phyloP scores from a whole-genome alignment of 1,140 invertebrate genomes.

The Zaprionus vittiger region DNA sequence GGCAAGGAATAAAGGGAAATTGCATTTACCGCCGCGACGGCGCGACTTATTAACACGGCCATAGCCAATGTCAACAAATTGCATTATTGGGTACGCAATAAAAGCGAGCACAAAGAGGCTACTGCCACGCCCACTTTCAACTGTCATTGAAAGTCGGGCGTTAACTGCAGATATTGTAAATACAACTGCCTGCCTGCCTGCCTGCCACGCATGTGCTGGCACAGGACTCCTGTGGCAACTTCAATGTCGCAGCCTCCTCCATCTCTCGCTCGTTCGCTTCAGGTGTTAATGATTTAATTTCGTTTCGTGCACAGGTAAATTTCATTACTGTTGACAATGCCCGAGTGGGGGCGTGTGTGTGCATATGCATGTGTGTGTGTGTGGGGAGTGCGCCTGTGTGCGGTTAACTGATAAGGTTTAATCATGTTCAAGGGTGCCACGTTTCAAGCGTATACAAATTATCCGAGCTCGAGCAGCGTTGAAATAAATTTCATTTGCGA shows the following conservation, averaged over 20 bases:
- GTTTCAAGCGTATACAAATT: conserved; percentile 43
- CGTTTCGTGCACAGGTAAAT: conserved; percentile 75
- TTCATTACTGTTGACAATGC: conserved; percentile 78
- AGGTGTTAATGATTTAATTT: conserved; percentile 80
- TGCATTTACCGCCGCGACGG: conserved; percentile 50
- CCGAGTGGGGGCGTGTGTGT: conserved; percentile 29
- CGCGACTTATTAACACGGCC: conserved; percentile 69
- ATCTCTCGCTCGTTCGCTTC: conserved; percentile 43
- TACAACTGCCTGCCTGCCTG: background rate
- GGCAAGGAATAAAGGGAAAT: conserved; percentile 43
- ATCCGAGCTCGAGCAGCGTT: conserved; percentile 19
- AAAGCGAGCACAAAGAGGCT: conserved; percentile 46
- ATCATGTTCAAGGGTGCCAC: conserved; percentile 44
- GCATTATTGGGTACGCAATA: conserved; percentile 70
- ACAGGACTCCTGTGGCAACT: conserved; percentile 15
- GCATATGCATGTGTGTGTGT: conserved; percentile 14
- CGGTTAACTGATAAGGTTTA: conserved; percentile 53
- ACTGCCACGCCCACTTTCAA: conserved; percentile 43
- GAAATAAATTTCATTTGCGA: conserved; percentile 26
- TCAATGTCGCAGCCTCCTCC: conserved; percentile 19
- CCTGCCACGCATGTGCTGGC: background rate
- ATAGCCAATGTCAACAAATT: conserved; percentile 81
- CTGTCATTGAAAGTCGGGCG: conserved; percentile 51
- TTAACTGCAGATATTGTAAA: conserved; percentile 39
- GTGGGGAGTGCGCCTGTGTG: conserved; percentile 27